These are phyloP conservation scores for Sebastes trivittatus DNA, from an alignment of 2,797 vertebrate species.

Conservation along the genomic window DNA sequence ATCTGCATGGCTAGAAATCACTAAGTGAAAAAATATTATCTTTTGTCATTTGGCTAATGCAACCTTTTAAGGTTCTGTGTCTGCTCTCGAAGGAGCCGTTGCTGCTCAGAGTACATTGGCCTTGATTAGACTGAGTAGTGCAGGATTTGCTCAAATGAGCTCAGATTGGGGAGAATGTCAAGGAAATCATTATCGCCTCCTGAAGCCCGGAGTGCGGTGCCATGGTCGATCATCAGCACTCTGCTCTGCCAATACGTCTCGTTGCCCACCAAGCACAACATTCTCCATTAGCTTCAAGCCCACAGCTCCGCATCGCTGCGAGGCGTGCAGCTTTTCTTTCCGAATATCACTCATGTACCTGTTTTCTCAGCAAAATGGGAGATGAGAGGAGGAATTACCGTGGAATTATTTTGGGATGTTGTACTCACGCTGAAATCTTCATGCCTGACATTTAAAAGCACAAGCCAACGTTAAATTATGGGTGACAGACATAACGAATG, in stretches of 20 bases:
- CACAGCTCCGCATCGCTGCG: conserved; percentile 7
- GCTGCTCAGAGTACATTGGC: neutral
- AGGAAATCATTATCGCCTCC: conserved; percentile 56
- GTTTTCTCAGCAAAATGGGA: conserved; percentile 58
- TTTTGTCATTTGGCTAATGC: neutral
- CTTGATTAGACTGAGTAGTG: conserved; percentile 4
- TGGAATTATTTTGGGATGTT: conserved; percentile 57
- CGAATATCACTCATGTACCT: conserved; percentile 48
- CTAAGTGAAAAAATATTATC: neutral
- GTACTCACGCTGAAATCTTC: conserved; percentile 30
- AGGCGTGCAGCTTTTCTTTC: conserved; percentile 16
- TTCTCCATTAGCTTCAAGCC: conserved; percentile 17
- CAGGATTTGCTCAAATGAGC: conserved; percentile 31
- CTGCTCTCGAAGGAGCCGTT: neutral
- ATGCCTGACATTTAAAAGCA: conserved; percentile 24
- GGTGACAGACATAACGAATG: conserved; percentile 54
- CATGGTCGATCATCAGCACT: conserved; percentile 45
- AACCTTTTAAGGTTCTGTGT: neutral
- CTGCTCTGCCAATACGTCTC: conserved; percentile 22
- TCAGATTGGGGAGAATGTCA: conserved; percentile 45
- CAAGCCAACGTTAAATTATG: conserved; percentile 44
- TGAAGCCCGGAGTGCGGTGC: conserved; percentile 42
- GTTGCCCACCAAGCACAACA: conserved; percentile 62
- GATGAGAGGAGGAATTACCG: conserved; percentile 49
- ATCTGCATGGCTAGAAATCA: neutral